Percentiles rank a stretch among this genome's conserved stretches.
phyloP scores from a whole-genome alignment of 2,888 invertebrate species.

The Lasioglossum leucozonium region DNA sequence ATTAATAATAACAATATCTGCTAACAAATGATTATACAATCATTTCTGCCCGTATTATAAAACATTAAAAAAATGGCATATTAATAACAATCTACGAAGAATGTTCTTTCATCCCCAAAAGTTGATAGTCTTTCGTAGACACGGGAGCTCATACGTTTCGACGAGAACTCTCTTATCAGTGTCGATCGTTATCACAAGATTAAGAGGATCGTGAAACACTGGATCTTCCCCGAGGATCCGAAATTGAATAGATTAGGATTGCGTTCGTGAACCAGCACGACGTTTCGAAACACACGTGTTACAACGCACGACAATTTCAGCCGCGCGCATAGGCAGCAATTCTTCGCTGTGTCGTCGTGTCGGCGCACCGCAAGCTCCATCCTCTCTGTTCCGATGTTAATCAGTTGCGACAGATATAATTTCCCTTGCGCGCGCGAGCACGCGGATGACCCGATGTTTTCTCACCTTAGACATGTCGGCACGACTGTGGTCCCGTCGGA shows the following conservation, averaged over 20 bases:
- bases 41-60: too few relatives aligned
- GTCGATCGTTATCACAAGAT: not conserved
- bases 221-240: not conserved
- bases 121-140: not conserved
- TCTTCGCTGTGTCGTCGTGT: too few relatives aligned
- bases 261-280: not conserved
- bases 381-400: conserved; percentile 46
- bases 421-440: conserved; percentile 9
- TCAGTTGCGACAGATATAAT: conserved; percentile 60
- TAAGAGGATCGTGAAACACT: too few relatives aligned
- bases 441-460: conserved; percentile 23
- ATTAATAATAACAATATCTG: too few relatives aligned
- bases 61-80: too few relatives aligned
- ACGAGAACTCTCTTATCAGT: not conserved
- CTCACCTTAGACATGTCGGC: conserved; percentile 77
- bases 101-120: not conserved
- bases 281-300: not conserved
- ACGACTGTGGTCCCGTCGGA: conserved; percentile 34
- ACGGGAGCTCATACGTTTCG: not conserved
- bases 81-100: too few relatives aligned
- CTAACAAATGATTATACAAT: too few relatives aligned
- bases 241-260: not conserved
- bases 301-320: conserved; percentile 17
- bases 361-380: conserved; percentile 28
- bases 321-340: too few relatives aligned